These are phyloP conservation scores for Cephalotes varians DNA, from an alignment of 2,888 invertebrate species.

Conservation along the genomic window DNA sequence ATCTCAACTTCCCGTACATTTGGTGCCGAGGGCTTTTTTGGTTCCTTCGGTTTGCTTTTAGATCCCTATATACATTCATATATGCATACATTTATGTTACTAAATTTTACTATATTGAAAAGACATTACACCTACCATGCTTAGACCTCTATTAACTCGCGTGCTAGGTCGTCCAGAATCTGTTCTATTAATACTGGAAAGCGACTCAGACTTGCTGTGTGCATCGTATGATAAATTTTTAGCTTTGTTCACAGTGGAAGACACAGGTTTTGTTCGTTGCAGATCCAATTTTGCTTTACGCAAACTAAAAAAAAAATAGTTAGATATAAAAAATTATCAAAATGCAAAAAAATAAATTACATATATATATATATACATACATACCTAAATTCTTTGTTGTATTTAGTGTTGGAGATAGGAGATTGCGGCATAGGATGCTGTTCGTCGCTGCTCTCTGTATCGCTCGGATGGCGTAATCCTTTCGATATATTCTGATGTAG, in stretches of 20 bases:
- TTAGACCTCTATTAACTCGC: conserved; percentile 71
- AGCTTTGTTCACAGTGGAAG: conserved; percentile 86
- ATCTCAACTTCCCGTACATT: conserved; percentile 93
- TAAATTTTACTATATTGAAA: neutral
- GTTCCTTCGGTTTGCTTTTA: conserved; percentile 77
- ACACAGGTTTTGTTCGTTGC: conserved; percentile 86
- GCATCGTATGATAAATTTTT: conserved; percentile 66
- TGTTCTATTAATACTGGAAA: conserved; percentile 76
- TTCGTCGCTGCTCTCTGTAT: conserved; percentile 81
- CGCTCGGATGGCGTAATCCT: conserved; percentile 73
- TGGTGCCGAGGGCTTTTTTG: conserved; percentile 84
- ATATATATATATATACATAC: no score
- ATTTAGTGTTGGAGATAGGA: conserved; percentile 74
- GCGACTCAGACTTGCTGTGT: conserved; percentile 74
- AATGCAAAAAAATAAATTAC: neutral
- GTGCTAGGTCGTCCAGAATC: conserved; percentile 80
- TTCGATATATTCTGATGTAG: conserved; percentile 76
- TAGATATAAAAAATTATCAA: neutral
- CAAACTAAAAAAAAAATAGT: conserved; percentile 85
- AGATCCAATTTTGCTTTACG: conserved; percentile 89
- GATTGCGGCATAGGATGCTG: conserved; percentile 72
- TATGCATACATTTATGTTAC: neutral
- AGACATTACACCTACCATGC: conserved; percentile 65
- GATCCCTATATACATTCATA: conserved; percentile 61
- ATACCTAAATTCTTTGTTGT: conserved; percentile 77